Conservation (phyloP, 1,140 invertebrate species). For the Apis dorsata region DNA sequence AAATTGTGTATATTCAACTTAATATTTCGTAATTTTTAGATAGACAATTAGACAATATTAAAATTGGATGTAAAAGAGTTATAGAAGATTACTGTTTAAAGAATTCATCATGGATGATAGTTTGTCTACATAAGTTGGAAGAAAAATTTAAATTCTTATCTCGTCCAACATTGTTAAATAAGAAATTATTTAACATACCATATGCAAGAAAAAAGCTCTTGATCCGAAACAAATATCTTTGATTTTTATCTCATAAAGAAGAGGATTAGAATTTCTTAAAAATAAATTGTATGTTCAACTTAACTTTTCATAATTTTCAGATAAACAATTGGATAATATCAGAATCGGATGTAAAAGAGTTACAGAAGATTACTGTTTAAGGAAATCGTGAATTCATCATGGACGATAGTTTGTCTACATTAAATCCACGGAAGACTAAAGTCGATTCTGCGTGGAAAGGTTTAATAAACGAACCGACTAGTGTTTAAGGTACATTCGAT, state of each 20-base stretch:
- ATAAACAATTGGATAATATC: background rate
- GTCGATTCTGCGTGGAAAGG: conserved; percentile 25
- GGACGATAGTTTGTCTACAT: too few relatives aligned
- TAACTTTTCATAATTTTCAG: background rate
- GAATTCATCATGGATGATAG: background rate
- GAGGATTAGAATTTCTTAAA: background rate
- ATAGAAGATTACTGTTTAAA: background rate
- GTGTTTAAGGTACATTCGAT: conserved; percentile 44
- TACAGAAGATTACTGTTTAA: background rate
- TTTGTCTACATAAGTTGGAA: background rate
- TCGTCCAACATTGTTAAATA: too few relatives aligned
- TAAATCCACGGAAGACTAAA: background rate
- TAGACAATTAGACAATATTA: background rate
- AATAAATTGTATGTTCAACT: background rate
- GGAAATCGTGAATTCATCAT: background rate
- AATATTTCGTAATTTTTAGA: background rate
- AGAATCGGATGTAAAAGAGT: background rate
- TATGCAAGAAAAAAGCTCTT: too few relatives aligned
- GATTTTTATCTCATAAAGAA: too few relatives aligned
- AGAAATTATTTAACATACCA: too few relatives aligned
- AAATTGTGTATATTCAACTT: background rate
- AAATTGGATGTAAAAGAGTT: background rate
- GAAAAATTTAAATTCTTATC: too few relatives aligned
- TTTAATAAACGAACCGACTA: conserved; percentile 47
- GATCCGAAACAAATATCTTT: too few relatives aligned